Evolutionary conservation across 2,888 invertebrate genomes (phyloP), one percentile per base, ranked within the genome.

Genomic region (Ernsta delagoae): DNA sequence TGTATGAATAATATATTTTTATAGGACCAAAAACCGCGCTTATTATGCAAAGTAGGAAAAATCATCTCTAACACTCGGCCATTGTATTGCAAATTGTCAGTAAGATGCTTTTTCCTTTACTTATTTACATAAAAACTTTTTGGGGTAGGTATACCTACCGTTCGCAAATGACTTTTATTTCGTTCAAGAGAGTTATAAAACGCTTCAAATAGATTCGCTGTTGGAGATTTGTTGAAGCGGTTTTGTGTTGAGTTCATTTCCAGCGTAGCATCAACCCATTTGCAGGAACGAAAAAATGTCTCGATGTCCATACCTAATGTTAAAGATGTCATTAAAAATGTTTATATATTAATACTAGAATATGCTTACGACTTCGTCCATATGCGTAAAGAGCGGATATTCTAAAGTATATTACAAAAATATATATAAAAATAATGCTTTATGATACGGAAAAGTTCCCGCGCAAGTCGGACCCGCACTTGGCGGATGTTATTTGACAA

Each of bases 61-160:
- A 88, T 88, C 85, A 86, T 87, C 39, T 39, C 39, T 39, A 5
- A 39, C 39, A 39, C 8, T 85, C 84, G 81, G 78, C 90, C 82
- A 92, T 92, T 92, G 92, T 92, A 88, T 90, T 90, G 89, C 89
- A 92, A 92, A 92, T 92, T 92, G 88, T 87, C 88, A 86, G 83
- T 85, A 87, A 87, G 87, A 84, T 83, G 86, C 84, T 84, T 85
- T 89, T 89, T 83, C 87, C 84, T 84, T 85, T 77, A 79, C 80
- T 85, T 90, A 90, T 92, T 90, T 89, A 88, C 89, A 91, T 90
- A 89, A 90, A 88, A 90, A 87, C 81, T 89, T 89, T 78, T 75
- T 74, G 71, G 79, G 84, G 84, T 85, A 86, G 24, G 24, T 24
- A 24, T 87, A 89, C n/a, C n/a, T n/a, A n/a, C 89, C 84, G 84